Base-by-base conservation (phyloP, 2,797 vertebrate species). In the Sparidentex hasta region DNA sequence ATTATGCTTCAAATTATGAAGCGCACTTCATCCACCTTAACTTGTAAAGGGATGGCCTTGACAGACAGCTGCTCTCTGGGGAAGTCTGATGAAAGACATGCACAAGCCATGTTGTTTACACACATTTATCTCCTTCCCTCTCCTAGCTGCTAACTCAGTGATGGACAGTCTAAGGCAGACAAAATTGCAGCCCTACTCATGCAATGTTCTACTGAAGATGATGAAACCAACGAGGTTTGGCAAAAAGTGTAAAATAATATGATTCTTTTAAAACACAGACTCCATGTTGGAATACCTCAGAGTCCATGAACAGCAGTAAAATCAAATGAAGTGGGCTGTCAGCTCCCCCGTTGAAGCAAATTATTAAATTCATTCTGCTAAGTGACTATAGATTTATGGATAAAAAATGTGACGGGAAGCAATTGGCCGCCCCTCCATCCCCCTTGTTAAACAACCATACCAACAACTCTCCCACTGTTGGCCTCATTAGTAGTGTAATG, bases 401-500 rank as follows among this genome's bases (percentile, higher is more conserved):
- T 8, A 7, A 76, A 8, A 74, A 75, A 33, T 74, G 71, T 78
- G 62, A 85, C 0, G 12, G 48, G 74, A 83, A 66, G 54, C 61
- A 69, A 51, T 50, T 38, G 38, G 44, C 55, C 11, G 11, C 51
- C 64, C 71, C 76, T 48, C 43, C 48, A 56, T 83, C 44, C 70
- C 72, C 43, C 72, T 74, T 83, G 79, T 87, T 86, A 82, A 79
- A 74, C 65, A 38, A 38, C 38, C 38, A 8, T 9, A 62, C 14
- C 14, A 71, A 74, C 57, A 85, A 81, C 69, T 81, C 48, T 74
- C 47, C 46, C 43, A 52, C 55, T 59, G 41, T 54, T 78, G 73
- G 76, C 51, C 74, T 85, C 78, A 87, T 87, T 89, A 87, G 58
- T n/a, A 41, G 43, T 56, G 51, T 80, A 86, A 88, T 80, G 55